Base-by-base conservation (phyloP, 2,888 invertebrate species). In the Mactromeris polynyma region DNA sequence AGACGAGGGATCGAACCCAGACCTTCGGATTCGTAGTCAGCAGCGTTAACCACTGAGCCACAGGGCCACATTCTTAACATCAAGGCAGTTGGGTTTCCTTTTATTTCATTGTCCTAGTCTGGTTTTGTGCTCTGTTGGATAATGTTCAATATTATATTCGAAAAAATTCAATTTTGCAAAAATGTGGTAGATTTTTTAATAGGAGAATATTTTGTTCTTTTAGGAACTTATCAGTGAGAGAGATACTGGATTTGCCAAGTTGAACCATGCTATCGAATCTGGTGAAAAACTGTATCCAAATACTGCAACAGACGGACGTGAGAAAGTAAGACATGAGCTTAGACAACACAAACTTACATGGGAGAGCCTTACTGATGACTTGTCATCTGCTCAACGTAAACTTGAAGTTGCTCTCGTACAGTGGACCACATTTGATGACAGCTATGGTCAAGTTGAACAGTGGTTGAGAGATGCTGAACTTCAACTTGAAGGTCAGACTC, bases 341-440 rank as follows among this genome's bases (percentile, higher is more conserved):
- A 97, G 98, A 94, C 97, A 97, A 40, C 97, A 98, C 26, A 97
- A 98, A 94, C 98, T 98, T 95, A 97, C 98, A 95, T 99, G 99
- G 98, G 99, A 99, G 95, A 98, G 97, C 96, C 97, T 99, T 0
- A 98, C 98, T 91, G 98, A 98, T 95, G 98, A 98, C 81, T 98
- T 99, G 82, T 97, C 98, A 46, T 98, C 98, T 94, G 98, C 98
- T 93, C 99, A 99, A 90, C 97, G 98, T 87, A 98, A 98, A 94
- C 97, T 99, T 42, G 98, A 98, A 97, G 98, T 98, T 0, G 98
- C 98, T 96, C 97, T 99, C 85, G 98, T 99, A 96, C 98, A 98
- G 94, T 99, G 99, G 99, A 98, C 98, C 21, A 98, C 98, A 0
- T 99, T 99, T 96, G 99, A 99, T 96, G 99, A 99, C 95, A 98